phyloP scores from a whole-genome alignment of 2,888 invertebrate species.

The Eupithecia abbreviata region DNA sequence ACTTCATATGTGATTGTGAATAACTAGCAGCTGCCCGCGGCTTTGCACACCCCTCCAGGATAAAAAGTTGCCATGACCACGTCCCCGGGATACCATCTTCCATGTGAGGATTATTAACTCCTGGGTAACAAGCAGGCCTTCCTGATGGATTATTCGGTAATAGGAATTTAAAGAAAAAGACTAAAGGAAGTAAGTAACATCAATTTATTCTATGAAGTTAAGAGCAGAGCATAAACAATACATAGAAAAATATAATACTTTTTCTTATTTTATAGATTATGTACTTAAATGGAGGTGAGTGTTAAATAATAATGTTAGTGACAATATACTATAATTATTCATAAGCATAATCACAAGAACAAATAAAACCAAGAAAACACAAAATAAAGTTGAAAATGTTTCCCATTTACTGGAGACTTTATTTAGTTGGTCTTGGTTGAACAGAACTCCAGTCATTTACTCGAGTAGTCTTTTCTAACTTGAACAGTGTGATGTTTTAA shows the following conservation, averaged over 20 bases:
- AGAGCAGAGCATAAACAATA: constrained; percentile 73
- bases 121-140: not conserved
- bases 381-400: constrained; percentile 68
- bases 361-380: constrained; percentile 84
- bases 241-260: constrained; percentile 60
- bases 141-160: not conserved
- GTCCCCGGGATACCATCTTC: too few relatives aligned
- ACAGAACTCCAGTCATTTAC: constrained; percentile 83
- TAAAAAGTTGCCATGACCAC: too few relatives aligned
- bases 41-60: too few relatives aligned
- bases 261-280: constrained; percentile 25
- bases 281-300: constrained; percentile 33
- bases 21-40: not conserved
- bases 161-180: not conserved
- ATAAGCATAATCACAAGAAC: constrained; percentile 65
- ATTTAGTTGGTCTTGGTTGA: constrained; percentile 85
- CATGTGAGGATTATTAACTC: not conserved
- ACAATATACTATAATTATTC: constrained; percentile 54
- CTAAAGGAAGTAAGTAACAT: constrained; percentile 65
- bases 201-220: constrained; percentile 70
- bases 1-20: too few relatives aligned
- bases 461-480: constrained; percentile 82
- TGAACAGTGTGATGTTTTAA: constrained; percentile 80
- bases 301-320: constrained; percentile 39
- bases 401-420: constrained; percentile 66